These are phyloP conservation scores for Merops nubicus DNA, from an alignment of 2,113 vertebrate genomes.

Conservation along the genomic window DNA sequence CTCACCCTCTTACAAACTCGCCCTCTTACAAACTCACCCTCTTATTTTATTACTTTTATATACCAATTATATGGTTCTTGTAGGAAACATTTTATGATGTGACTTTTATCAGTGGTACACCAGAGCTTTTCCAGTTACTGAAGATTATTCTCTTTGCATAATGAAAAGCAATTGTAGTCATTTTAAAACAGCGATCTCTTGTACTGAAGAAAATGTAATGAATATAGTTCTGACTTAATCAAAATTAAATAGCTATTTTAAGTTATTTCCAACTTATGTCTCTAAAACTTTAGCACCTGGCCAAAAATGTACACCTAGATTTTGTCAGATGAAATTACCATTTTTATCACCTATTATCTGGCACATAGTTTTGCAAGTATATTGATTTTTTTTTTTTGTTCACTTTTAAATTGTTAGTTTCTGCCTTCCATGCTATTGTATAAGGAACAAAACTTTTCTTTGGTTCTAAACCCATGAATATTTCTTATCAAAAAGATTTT, in stretches of 20 bases:
- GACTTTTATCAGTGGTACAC: not conserved
- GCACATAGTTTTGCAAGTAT: not conserved
- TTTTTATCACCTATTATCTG: not conserved
- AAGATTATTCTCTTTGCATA: not conserved
- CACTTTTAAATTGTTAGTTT: not conserved
- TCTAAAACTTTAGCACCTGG: not conserved
- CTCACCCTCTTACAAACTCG: no score
- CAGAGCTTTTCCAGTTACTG: not conserved
- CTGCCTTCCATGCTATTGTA: not conserved
- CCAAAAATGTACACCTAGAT: not conserved
- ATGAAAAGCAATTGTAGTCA: slow-evolving; percentile 1
- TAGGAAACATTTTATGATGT: not conserved
- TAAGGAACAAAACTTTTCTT: not conserved
- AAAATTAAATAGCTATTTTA: slow-evolving; percentile 11
- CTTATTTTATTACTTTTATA: not conserved
- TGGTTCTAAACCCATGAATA: not conserved
- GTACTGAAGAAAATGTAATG: not conserved
- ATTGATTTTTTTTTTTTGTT: not conserved
- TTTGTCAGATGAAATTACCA: not conserved
- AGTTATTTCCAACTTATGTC: not conserved
- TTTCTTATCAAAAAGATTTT: not conserved
- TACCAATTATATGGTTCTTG: not conserved
- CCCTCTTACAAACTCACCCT: not conserved
- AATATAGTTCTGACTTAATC: not conserved
- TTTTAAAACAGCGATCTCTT: slow-evolving; percentile 29